phyloP scores from a whole-genome alignment of 2,113 vertebrate genomes.

The Natator depressus region DNA sequence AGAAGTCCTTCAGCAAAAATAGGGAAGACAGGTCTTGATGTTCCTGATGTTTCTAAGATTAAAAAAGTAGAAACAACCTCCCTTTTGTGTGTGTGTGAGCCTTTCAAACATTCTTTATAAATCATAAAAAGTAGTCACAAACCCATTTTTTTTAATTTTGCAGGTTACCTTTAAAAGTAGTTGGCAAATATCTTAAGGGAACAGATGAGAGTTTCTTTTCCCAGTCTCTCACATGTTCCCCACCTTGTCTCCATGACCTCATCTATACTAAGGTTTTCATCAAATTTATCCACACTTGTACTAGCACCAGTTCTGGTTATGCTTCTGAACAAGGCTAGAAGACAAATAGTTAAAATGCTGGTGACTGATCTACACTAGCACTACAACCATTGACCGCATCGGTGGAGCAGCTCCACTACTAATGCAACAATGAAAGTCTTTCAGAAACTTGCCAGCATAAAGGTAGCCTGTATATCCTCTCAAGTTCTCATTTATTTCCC shows the following conservation, averaged over 20 bases:
- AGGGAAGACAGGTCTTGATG: neutral
- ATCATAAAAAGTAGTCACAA: neutral
- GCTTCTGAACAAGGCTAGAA: neutral
- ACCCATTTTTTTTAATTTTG: constrained; percentile 3
- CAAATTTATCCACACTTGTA: neutral
- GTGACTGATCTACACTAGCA: neutral
- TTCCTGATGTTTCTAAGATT: neutral
- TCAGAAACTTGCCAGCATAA: neutral
- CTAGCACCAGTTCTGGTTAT: neutral
- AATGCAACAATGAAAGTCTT: neutral
- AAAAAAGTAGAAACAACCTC: neutral
- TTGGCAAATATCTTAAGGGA: neutral
- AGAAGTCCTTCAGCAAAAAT: neutral
- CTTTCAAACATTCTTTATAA: constrained; percentile 1
- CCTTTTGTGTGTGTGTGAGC: neutral
- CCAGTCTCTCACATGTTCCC: constrained; percentile 24
- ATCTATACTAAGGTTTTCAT: neutral
- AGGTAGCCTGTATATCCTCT: neutral
- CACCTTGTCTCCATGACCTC: neutral
- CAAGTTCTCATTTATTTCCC: neutral
- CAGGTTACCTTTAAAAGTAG: neutral
- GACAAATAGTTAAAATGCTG: neutral
- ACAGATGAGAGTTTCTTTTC: neutral
- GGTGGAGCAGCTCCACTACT: neutral
- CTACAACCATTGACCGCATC: neutral